These are phyloP conservation scores for Acanthosepion pharaonis DNA, from an alignment of 2,888 invertebrate species.

Conservation along the genomic window DNA sequence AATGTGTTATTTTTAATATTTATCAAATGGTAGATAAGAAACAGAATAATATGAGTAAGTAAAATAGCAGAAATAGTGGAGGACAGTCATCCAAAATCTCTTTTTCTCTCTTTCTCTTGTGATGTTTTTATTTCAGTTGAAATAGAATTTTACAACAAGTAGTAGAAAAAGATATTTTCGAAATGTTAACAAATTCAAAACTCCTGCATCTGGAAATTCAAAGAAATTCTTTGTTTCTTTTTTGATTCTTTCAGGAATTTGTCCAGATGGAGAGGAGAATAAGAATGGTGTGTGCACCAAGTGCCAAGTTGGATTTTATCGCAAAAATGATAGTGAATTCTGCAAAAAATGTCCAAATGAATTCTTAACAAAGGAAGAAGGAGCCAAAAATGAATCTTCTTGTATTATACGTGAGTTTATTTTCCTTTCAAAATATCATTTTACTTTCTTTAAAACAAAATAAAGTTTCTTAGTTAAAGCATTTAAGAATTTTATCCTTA, in stretches of 20 bases:
- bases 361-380: conserved; percentile 24
- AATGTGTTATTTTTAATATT: too few relatives aligned
- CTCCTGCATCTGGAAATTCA: too few relatives aligned
- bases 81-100: too few relatives aligned
- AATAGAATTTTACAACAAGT: too few relatives aligned
- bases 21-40: not conserved
- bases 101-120: too few relatives aligned
- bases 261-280: not conserved
- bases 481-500: too few relatives aligned
- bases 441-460: too few relatives aligned
- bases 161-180: too few relatives aligned
- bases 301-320: not conserved
- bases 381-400: not conserved
- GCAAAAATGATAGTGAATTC: not conserved
- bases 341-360: not conserved
- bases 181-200: too few relatives aligned
- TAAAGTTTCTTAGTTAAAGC: too few relatives aligned
- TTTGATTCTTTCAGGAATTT: not conserved
- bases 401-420: not conserved
- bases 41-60: not conserved
- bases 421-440: not conserved
- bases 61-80: too few relatives aligned
- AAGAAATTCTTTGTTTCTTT: not conserved
- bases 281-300: not conserved
- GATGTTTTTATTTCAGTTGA: too few relatives aligned